Evolutionary conservation across 2,888 invertebrate genomes (phyloP).

Genomic region (Oasisia sp.): DNA sequence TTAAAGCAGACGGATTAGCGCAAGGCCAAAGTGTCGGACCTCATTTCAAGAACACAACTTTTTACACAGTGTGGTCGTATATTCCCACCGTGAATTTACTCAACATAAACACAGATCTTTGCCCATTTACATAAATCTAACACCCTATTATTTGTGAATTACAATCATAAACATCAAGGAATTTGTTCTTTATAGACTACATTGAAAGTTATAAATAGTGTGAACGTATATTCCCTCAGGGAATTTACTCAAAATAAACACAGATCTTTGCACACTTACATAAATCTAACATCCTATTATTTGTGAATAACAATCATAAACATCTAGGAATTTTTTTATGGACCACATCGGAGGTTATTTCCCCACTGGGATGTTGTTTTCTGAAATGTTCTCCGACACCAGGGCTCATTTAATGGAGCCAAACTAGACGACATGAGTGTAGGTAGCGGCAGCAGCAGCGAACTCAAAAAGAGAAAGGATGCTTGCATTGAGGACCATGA

Average conservation of each 20-base stretch:
- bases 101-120: not conserved
- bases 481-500: not conserved
- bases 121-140: no score
- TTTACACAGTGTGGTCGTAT: not conserved
- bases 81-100: not conserved
- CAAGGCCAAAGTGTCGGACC: not conserved
- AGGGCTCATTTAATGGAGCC: not conserved
- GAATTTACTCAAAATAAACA: not conserved
- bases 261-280: not conserved
- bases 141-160: not conserved
- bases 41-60: not conserved
- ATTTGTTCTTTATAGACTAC: not conserved
- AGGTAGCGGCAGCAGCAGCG: not conserved
- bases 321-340: not conserved
- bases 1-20: not conserved
- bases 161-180: not conserved
- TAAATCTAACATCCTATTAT: no score
- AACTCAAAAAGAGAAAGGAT: constrained; percentile 17
- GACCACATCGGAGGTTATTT: not conserved
- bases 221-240: not conserved
- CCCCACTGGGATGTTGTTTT: not conserved
- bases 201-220: no score
- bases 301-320: not conserved
- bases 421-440: not conserved
- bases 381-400: not conserved